Percentiles rank a stretch among this genome's conserved stretches.
These are phyloP conservation scores for Hetaerina americana DNA, from an alignment of 1,140 invertebrate species.

Conservation along the genomic window DNA sequence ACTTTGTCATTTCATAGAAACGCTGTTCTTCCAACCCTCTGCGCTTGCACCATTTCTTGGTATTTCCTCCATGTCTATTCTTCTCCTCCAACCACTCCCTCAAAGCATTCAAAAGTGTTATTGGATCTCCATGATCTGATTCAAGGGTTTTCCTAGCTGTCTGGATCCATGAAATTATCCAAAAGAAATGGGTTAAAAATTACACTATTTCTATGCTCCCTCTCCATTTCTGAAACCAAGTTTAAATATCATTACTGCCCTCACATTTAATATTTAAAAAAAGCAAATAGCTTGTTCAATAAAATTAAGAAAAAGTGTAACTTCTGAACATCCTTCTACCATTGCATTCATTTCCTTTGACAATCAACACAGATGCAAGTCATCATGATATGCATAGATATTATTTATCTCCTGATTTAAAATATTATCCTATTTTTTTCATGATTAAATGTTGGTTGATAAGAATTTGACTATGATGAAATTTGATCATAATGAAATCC, in stretches of 20 bases:
- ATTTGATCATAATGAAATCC: no score
- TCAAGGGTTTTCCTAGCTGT: conserved; percentile 65
- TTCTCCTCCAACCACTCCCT: conserved; percentile 81
- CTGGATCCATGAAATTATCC: conserved; percentile 31
- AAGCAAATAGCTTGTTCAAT: neutral
- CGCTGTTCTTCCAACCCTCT: conserved; percentile 89
- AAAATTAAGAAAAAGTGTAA: neutral
- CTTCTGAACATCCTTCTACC: no score
- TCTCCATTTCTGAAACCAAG: no score
- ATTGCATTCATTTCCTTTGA: no score
- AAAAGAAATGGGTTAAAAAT: conserved; percentile 9
- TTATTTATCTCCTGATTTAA: no score
- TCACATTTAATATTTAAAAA: neutral
- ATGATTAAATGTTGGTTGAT: no score
- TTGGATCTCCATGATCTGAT: conserved; percentile 89
- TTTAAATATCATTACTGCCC: no score
- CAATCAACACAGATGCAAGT: no score
- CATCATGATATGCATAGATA: no score
- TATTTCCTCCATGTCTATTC: conserved; percentile 32
- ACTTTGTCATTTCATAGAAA: conserved; percentile 91
- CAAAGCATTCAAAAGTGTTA: conserved; percentile 81
- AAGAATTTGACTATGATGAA: no score
- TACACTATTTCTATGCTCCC: no score
- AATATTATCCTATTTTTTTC: no score
- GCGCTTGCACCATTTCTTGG: conserved; percentile 71